Percentiles rank a stretch among this genome's conserved stretches.
phyloP scores from a whole-genome alignment of 2,113 vertebrate species.

The Pholis gunnellus region DNA sequence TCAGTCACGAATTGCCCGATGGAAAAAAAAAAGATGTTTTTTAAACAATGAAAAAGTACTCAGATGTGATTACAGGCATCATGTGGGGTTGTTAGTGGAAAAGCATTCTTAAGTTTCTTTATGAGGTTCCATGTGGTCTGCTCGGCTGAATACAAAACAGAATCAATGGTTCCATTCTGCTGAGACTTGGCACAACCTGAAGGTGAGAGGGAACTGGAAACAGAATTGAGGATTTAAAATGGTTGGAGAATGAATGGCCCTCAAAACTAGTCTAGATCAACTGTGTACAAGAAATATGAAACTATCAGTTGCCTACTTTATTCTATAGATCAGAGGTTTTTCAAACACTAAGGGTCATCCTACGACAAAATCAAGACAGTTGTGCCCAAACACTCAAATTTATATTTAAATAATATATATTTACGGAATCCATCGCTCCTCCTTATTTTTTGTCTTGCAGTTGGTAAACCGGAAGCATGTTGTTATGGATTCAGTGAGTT shows the following conservation, averaged over 20 bases:
- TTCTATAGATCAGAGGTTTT: neutral
- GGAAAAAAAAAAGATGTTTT: neutral
- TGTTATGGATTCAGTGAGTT: neutral
- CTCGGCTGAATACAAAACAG: slow-evolving; percentile 52
- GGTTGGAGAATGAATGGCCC: neutral
- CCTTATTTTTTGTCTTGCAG: neutral
- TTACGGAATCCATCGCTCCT: neutral
- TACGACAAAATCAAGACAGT: neutral
- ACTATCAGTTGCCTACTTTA: neutral
- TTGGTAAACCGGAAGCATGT: slow-evolving; percentile 1
- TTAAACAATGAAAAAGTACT: neutral
- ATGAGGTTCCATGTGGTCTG: slow-evolving; percentile 51
- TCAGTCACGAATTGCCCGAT: neutral
- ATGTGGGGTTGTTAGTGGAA: slow-evolving; percentile 23
- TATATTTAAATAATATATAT: neutral
- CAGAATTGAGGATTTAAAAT: slow-evolving; percentile 24
- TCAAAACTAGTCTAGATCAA: neutral
- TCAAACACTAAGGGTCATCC: neutral
- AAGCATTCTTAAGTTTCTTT: slow-evolving; percentile 53
- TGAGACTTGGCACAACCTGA: slow-evolving; percentile 35
- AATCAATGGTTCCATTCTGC: slow-evolving; percentile 55
- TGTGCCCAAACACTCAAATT: neutral
- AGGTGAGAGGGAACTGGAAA: slow-evolving; percentile 54
- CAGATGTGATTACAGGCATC: neutral
- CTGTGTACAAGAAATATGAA: slow-evolving; percentile 14